A percentile compares a stretch with the other conserved stretches of the same genome.
Conservation (phyloP, 2,888 invertebrate genomes). For the Lobophora halterata region DNA sequence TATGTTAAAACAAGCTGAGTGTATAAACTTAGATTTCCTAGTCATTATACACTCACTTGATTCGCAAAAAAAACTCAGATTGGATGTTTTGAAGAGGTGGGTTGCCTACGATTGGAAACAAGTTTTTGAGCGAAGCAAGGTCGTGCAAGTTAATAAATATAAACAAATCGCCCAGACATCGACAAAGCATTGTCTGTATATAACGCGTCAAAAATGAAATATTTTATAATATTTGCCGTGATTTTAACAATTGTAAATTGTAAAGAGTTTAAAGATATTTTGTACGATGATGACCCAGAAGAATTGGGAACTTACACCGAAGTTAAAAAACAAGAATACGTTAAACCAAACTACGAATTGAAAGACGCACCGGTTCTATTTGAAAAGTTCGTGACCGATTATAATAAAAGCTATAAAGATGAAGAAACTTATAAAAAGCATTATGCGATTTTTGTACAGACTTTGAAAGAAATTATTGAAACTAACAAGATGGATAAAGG, state of each 20-base stretch:
- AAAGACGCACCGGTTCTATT: slow-evolving; percentile 52
- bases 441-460: slow-evolving; percentile 48
- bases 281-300: slow-evolving; percentile 11
- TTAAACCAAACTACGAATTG: slow-evolving; percentile 47
- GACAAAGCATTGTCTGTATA: slow-evolving; percentile 19
- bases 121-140: slow-evolving; percentile 44
- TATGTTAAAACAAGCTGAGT: too few relatives aligned
- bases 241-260: slow-evolving; percentile 23
- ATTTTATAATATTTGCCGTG: slow-evolving; percentile 25
- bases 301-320: slow-evolving; percentile 17
- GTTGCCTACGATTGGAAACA: slow-evolving; percentile 26
- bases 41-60: too few relatives aligned
- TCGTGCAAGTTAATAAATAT: slow-evolving; percentile 26
- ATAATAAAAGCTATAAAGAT: slow-evolving; percentile 47
- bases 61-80: slow-evolving; percentile 23
- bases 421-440: slow-evolving; percentile 43
- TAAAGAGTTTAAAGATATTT: slow-evolving; percentile 21
- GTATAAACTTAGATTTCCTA: too few relatives aligned
- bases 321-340: slow-evolving; percentile 26
- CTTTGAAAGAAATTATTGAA: slow-evolving; percentile 52
- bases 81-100: too few relatives aligned
- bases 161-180: slow-evolving; percentile 33
- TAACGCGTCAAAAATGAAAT: slow-evolving; percentile 38
- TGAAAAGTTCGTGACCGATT: slow-evolving; percentile 45
- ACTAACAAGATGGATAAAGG: slow-evolving; percentile 41